These are phyloP conservation scores for Cryptocheilus praepositus DNA, from an alignment of 2,888 invertebrate species.

Conservation along the genomic window DNA sequence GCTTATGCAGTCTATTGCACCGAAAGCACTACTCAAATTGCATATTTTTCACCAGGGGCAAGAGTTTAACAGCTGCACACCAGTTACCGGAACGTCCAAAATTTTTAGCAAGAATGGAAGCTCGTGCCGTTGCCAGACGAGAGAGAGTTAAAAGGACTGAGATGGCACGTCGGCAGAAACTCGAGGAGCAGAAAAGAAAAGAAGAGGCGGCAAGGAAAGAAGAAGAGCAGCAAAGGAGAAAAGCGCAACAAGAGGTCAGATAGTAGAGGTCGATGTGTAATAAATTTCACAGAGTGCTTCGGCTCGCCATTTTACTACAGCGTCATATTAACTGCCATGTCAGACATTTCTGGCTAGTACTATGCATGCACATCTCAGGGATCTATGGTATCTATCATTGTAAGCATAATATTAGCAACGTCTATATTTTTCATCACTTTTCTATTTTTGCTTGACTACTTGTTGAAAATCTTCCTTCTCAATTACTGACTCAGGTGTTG, in stretches of 20 bases:
- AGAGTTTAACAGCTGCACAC: slow-evolving; percentile 48
- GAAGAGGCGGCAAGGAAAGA: slow-evolving; percentile 70
- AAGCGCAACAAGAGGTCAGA: slow-evolving; percentile 74
- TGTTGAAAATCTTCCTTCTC: too few relatives aligned
- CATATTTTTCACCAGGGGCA: slow-evolving; percentile 48
- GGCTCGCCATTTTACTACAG: neutral
- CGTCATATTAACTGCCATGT: too few relatives aligned
- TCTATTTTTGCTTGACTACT: too few relatives aligned
- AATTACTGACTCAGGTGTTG: too few relatives aligned
- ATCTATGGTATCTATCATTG: too few relatives aligned
- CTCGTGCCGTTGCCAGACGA: slow-evolving; percentile 81
- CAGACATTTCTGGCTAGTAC: too few relatives aligned
- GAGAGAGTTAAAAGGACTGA: slow-evolving; percentile 72
- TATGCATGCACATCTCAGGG: too few relatives aligned
- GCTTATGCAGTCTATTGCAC: neutral
- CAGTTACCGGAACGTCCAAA: slow-evolving; percentile 76
- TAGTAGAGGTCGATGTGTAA: slow-evolving; percentile 42
- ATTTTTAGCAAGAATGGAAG: slow-evolving; percentile 84
- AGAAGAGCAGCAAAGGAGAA: slow-evolving; percentile 73
- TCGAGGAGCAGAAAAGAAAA: slow-evolving; percentile 73
- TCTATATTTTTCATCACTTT: too few relatives aligned
- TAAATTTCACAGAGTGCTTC: too few relatives aligned
- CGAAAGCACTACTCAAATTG: neutral
- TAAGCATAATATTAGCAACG: too few relatives aligned
- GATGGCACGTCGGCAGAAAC: slow-evolving; percentile 61